Conservation (phyloP, 2,888 invertebrate species). For the Molanna angustata region DNA sequence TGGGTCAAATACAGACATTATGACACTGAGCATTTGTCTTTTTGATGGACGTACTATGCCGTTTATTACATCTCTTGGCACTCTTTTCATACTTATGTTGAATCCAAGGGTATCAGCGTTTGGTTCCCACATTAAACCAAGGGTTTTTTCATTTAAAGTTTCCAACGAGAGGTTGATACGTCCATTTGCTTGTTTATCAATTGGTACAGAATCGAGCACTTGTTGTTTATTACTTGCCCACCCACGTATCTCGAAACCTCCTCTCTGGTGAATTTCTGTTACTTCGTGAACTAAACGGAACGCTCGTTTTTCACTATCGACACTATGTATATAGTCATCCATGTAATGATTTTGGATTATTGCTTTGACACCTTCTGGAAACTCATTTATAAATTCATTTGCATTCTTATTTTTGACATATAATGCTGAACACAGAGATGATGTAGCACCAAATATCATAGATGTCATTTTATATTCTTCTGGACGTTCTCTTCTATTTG, state of each 20-base stretch:
- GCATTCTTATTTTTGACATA: constrained; percentile 36
- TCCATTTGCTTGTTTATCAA: background rate
- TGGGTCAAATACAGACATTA: constrained; percentile 10
- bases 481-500: constrained; percentile 10
- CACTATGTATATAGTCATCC: constrained; percentile 36
- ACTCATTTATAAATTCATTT: constrained; percentile 15
- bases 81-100: constrained; percentile 5
- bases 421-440: constrained; percentile 28
- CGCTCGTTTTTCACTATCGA: constrained; percentile 31
- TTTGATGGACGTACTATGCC: constrained; percentile 5
- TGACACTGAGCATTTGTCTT: constrained; percentile 6
- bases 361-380: constrained; percentile 33
- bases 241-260: background rate
- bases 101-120: background rate
- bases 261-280: background rate
- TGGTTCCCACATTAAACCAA: constrained; percentile 5
- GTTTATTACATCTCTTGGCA: background rate
- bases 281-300: background rate
- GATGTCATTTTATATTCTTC: constrained; percentile 33
- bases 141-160: constrained; percentile 1
- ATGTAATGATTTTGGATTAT: constrained; percentile 36
- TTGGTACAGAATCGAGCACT: background rate
- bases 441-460: constrained; percentile 33
- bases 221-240: background rate
- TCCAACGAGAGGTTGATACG: background rate